Evolutionary conservation across 2,797 vertebrate genomes (phyloP), one percentile per base, ranked within the genome.

Genomic region (Dermochelys coriacea): DNA sequence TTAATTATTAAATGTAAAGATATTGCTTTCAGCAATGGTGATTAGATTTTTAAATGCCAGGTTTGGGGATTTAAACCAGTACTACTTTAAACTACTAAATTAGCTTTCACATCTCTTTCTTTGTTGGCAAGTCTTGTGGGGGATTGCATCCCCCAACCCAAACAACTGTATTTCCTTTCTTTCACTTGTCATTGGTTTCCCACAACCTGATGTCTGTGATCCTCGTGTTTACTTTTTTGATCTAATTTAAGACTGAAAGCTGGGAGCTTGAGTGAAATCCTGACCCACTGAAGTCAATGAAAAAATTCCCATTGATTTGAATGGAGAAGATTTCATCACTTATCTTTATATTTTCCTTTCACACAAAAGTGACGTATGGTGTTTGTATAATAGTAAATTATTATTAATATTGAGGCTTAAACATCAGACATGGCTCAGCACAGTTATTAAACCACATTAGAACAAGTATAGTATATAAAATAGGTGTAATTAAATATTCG

Each of bases 1-100:
- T 96, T 47, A 21, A 68, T 85, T 51, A 81, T 77, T 93, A 93
- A 86, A 87, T 80, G 55, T 91, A 91, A 81, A 64, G 10, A 15
- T 78, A 37, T 7, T 74, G 61, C 8, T 79, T 79, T 79, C 51
- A 87, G n/a, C 84, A 91, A 87, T 80, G 57, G 84, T 57, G 57
- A 82, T 27, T 41, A 19, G 41, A 27, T 8, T 84, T 92, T 89
- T 79, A 85, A 90, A 77, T 84, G 23, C 75, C 50, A 25, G 5
- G 50, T 88, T 90, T 21, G 52, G 71, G 77, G 6, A 87, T 92
- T 96, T 93, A 85, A 87, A 82, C 23, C 64, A 59, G 15, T 90
- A n/a, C 10, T 77, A 11, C 71, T 90, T 86, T 80, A 21, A 88
- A 25, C 29, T 78, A 15, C 14, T 83, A 47, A 1, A 71, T 21